Evolutionary conservation across 2,113 vertebrate genomes (phyloP).

Genomic region (Octodon degus): DNA sequence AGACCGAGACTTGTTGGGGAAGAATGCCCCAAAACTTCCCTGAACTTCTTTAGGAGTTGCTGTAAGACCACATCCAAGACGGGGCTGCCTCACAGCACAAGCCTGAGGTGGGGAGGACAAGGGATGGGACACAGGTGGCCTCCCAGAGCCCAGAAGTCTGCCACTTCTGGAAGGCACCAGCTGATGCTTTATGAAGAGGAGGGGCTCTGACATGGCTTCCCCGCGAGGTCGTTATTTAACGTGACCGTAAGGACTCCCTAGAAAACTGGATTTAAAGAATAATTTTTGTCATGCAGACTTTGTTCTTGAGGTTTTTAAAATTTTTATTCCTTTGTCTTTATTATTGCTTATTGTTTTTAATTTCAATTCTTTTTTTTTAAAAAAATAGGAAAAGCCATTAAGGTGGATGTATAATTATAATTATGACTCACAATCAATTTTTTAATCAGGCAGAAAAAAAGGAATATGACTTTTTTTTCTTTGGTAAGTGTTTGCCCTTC

Average conservation of each 20-base stretch:
- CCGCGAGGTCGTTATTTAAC: slow-evolving; percentile 59
- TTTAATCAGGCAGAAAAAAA: slow-evolving; percentile 34
- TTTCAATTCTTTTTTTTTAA: slow-evolving; percentile 24
- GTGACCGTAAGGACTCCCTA: neutral
- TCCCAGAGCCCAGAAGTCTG: neutral
- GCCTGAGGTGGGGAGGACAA: slow-evolving; percentile 3
- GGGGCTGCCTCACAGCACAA: neutral
- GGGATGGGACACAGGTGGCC: neutral
- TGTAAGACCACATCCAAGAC: neutral
- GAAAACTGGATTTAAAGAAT: slow-evolving; percentile 74
- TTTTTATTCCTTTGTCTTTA: slow-evolving; percentile 44
- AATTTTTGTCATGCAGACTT: slow-evolving; percentile 71
- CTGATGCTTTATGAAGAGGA: slow-evolving; percentile 46
- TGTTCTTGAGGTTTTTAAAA: slow-evolving; percentile 34
- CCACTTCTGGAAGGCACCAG: neutral
- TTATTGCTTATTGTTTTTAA: slow-evolving; percentile 60
- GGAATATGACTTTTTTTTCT: neutral
- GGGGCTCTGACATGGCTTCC: slow-evolving; percentile 69
- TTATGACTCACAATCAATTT: slow-evolving; percentile 43
- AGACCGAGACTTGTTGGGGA: neutral
- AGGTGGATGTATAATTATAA: slow-evolving; percentile 40
- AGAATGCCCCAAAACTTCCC: neutral
- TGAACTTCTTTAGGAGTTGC: slow-evolving; percentile 5
- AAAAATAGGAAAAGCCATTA: slow-evolving; percentile 50
- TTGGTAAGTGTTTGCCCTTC: neutral